Percentiles rank a stretch among this genome's conserved stretches.
Conservation (phyloP, 1,140 invertebrate species). For the Caenorhabditis briggsae region DNA sequence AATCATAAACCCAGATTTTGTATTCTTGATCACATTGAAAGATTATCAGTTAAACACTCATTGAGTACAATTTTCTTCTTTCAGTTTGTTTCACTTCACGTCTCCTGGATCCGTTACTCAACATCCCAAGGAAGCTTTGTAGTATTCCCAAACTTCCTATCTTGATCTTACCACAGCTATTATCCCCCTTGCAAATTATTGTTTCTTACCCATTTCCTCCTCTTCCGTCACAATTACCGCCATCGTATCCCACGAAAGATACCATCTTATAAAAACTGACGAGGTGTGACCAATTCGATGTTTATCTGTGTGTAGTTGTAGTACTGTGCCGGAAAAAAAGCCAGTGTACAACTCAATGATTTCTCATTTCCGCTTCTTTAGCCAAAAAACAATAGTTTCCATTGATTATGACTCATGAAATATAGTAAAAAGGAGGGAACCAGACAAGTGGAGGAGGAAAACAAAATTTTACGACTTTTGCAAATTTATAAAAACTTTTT, state of each 20-base stretch:
- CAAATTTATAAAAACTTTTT: too few species aligned
- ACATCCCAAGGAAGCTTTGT: too few species aligned
- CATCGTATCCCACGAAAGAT: background rate
- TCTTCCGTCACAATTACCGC: constrained; percentile 7
- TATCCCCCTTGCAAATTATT: background rate
- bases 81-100: too few species aligned
- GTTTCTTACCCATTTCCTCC: background rate
- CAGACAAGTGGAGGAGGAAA: too few species aligned
- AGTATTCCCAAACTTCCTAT: too few species aligned
- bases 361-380: background rate
- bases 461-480: too few species aligned
- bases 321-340: background rate
- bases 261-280: constrained; percentile 12
- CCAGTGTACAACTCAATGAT: background rate
- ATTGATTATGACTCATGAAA: background rate
- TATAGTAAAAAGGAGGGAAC: background rate
- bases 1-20: too few species aligned
- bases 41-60: too few species aligned
- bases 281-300: background rate
- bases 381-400: background rate
- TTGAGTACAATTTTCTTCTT: too few species aligned
- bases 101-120: too few species aligned
- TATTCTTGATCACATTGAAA: too few species aligned
- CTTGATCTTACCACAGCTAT: too few species aligned
- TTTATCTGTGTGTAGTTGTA: background rate